These are phyloP conservation scores for Pristionchus exspectatus DNA, from an alignment of 2,888 invertebrate genomes.

Conservation along the genomic window DNA sequence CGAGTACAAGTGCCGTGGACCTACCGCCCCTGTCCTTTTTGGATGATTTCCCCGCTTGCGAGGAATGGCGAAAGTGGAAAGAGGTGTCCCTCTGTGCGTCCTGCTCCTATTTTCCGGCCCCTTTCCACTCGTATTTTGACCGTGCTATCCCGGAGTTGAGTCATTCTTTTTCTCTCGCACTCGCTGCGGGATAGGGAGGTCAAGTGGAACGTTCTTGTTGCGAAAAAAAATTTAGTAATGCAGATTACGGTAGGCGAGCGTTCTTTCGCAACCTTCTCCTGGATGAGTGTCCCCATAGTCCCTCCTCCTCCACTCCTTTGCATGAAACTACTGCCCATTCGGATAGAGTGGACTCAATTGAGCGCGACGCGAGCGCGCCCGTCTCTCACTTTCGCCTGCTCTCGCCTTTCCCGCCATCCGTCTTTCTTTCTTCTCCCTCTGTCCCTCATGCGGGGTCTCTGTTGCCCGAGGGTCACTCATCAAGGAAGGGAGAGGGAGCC, in stretches of 20 bases:
- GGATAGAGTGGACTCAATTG: constrained; percentile 22
- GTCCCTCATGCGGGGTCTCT: background rate
- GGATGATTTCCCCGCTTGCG: background rate
- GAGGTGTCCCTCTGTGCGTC: background rate
- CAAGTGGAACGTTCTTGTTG: constrained; percentile 14
- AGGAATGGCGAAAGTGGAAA: constrained; percentile 4
- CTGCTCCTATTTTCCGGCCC: background rate
- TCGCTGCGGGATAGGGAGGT: background rate
- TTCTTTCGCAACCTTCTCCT: background rate
- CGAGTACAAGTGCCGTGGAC: background rate
- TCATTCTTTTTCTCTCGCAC: background rate
- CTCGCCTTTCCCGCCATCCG: background rate
- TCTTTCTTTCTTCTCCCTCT: background rate
- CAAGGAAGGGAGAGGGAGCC: constrained; percentile 5
- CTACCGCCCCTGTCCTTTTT: background rate
- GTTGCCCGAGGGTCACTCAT: constrained; percentile 43
- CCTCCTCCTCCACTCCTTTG: background rate
- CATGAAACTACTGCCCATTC: background rate
- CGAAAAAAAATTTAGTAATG: background rate
- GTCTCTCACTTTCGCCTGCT: background rate
- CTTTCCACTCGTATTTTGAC: background rate
- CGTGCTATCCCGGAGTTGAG: background rate
- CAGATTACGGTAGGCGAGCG: background rate
- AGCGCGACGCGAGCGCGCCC: background rate
- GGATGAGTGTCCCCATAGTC: background rate